These are phyloP conservation scores for Cantharis flavilabris DNA, from an alignment of 2,888 invertebrate species.

Conservation along the genomic window DNA sequence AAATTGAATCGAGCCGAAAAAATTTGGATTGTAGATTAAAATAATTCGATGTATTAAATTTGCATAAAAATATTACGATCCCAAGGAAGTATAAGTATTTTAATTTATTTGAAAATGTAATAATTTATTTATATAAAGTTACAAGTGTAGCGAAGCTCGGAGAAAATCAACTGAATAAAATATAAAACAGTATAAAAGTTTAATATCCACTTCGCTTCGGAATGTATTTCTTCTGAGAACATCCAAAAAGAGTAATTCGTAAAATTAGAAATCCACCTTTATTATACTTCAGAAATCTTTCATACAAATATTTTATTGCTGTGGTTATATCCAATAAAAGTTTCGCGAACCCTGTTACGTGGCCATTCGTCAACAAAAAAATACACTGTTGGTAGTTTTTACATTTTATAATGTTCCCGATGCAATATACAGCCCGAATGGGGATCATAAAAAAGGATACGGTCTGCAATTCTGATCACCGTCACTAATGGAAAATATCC, in stretches of 20 bases:
- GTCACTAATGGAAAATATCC: slow-evolving; percentile 52
- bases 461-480: slow-evolving; percentile 53
- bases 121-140: slow-evolving; percentile 46
- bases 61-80: slow-evolving; percentile 13
- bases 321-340: slow-evolving; percentile 49
- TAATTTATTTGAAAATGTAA: slow-evolving; percentile 43
- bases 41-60: slow-evolving; percentile 2
- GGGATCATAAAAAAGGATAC: slow-evolving; percentile 52
- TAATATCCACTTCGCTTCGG: slow-evolving; percentile 42
- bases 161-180: slow-evolving; percentile 42
- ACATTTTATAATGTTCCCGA: slow-evolving; percentile 53
- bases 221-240: slow-evolving; percentile 37
- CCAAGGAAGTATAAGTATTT: slow-evolving; percentile 27
- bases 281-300: slow-evolving; percentile 45
- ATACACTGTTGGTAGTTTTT: slow-evolving; percentile 53
- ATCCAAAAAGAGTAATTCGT: slow-evolving; percentile 41
- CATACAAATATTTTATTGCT: slow-evolving; percentile 50
- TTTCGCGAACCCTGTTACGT: slow-evolving; percentile 40
- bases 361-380: slow-evolving; percentile 46
- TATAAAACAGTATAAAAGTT: slow-evolving; percentile 47
- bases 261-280: slow-evolving; percentile 47
- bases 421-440: slow-evolving; percentile 52
- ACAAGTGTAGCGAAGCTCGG: slow-evolving; percentile 38
- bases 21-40: slow-evolving; percentile 2
- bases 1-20: not conserved